Base-by-base conservation (phyloP, 2,797 vertebrate genomes). In the Synaphobranchus kaupii region DNA sequence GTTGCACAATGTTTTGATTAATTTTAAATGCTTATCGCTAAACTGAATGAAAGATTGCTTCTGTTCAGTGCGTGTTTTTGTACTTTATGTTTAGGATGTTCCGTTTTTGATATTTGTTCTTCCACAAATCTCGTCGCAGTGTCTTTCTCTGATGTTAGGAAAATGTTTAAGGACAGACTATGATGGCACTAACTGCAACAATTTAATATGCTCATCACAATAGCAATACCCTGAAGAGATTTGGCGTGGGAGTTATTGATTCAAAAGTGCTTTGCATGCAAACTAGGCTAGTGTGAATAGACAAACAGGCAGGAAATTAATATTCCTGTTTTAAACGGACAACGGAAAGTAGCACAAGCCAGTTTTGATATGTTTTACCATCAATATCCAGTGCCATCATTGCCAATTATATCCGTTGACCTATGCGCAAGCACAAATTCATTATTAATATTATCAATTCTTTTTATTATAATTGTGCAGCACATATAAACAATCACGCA, bases 201-300 rank as follows among this genome's bases (percentile, higher is more conserved):
- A 22, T 73, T 73, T 31, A 31, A 73, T 73, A 10, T 73, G 68
- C 13, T 73, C 68, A 73, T 73, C 31, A 73, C 31, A 73, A 39
- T 73, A 73, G 68, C 68, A 73, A 73, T 73, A 73, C 28, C 68
- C 68, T 39, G 39, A 78, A 78, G 73, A 47, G 73, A 39, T 44
- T 20, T 22, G 39, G 39, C 17, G 73, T 78, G 39, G 73, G 73
- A 44, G 73, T 78, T 78, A 78, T 78, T 78, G 73, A 78, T 44
- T 78, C 39, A 47, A 39, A 78, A 47, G 34, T 78, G 73, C 73
- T 78, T 34, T 78, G 39, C 31, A 22, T 78, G 17, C 73, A 78
- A 78, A 47, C 39, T 78, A 78, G 73, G 39, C 17, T 20, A 22
- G 73, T 7, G 73, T 20, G 73, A 47, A 78, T 22, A 78, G 34